Base-by-base conservation (phyloP, 2,113 vertebrate species). In the Pogona vitticeps region DNA sequence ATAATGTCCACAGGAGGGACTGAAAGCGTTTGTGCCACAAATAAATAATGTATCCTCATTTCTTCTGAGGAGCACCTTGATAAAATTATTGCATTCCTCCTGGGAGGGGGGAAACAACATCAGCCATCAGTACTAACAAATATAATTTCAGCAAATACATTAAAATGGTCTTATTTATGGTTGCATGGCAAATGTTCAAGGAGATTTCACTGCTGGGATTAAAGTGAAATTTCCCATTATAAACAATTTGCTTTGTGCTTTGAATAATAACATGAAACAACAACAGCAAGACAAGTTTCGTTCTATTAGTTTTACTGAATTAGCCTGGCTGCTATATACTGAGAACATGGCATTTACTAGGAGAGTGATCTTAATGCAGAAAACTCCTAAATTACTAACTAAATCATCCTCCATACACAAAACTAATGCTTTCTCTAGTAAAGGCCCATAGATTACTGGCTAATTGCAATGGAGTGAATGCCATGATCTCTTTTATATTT, bases 11-110 rank as follows among this genome's bases (percentile, higher is more conserved):
- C 98, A 99, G 83, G 97, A 96, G 36, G 99, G 98, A 94, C 98
- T 99, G 94, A 98, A 98, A 81, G 99, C 98, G 84, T 99, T 98
- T 87, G 98, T 99, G 92, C 99, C 98, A 75, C 99, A 99, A 92
- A 99, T 97, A 95, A 99, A 99, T 93, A 99, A 89, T 17, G 97
- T 97, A 84, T 98, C 97, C 4, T 99, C 97, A 12, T 96, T 98
- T 95, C 98, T 98, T 97, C 98, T 98, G 86, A 99, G 96, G 80
- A 99, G 97, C 92, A 99, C 98, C 96, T 99, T 99, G 95, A 99
- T 99, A 95, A 98, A 99, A 93, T 99, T 99, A 94, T 99, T 98
- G 95, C 99, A 99, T 91, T 99, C 98, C 82, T 99, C 98, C 98
- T 99, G 93, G 12, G 76, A 82, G 84, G 93, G 94, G 94, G 93